Base-by-base conservation (phyloP, 1,140 invertebrate species). In the Andrena cerasifolii region DNA sequence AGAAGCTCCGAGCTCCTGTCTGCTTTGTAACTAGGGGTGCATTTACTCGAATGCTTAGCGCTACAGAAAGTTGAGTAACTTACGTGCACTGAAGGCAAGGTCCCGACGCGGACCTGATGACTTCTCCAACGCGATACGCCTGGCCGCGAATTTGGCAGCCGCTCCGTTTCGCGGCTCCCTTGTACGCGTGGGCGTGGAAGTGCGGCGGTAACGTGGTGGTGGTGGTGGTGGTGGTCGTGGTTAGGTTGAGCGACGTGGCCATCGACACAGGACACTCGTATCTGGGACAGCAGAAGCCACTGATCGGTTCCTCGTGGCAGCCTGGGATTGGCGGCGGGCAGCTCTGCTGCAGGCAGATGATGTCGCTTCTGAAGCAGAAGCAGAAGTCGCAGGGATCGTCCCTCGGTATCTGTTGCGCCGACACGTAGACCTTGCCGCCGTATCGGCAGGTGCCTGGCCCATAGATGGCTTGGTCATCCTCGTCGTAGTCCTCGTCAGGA, bases 301-400 rank as follows among this genome's bases (percentile, higher is more conserved):
- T 94, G 84, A 99, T 98, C 7, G 96, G 95, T 92, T 98, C 97
- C 90, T 98, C 96, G 88, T 96, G 96, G 88, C 98, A 99, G 40
- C 96, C 96, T 51, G 96, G 95, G 82, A 98, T 98, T 58, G 98
- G 98, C 36, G 97, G 97, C 63, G 98, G 98, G 93, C 98, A 99
- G 87, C 97, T 98, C 90, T 99, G 98, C 92, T 98, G 97, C 53
- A 99, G 93, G 86, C 98, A 99, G 82, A 99, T 98, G 80, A 99
- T 98, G 88, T 98, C 98, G 89, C 97, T 97, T 91, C 98, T 95
- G 94, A 98, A 99, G 94, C 98, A 99, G 95, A 99, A 99, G 92
- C 98, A 99, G 94, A 98, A 99, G 89, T 98, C 97, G 89, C 98
- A 99, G 36, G 98, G 97, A 93, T 99, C 97, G 77, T 98, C 96